Evolutionary conservation across 2,797 vertebrate genomes (phyloP).

Genomic region (Sebastes nivosus): DNA sequence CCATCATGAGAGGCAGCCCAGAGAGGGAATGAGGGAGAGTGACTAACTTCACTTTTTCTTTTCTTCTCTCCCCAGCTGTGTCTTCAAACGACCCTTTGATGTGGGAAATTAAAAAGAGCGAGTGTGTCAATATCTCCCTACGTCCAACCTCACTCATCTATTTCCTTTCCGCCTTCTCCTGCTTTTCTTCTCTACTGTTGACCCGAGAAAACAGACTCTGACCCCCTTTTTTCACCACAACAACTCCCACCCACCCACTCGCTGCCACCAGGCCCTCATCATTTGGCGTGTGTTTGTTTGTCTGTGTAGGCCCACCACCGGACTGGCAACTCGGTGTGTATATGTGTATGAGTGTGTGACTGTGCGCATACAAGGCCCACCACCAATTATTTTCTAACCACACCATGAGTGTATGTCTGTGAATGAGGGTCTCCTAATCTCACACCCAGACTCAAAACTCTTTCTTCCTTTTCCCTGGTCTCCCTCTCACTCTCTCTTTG

Average conservation of each 20-base stretch:
- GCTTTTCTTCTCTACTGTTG: constrained; percentile 75
- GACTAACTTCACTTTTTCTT: constrained; percentile 90
- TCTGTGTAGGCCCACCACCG: constrained; percentile 65
- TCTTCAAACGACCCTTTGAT: constrained; percentile 88
- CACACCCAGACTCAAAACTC: constrained; percentile 68
- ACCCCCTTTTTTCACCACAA: constrained; percentile 67
- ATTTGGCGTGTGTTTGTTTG: constrained; percentile 70
- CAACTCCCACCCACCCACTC: constrained; percentile 63
- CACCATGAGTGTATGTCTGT: constrained; percentile 80
- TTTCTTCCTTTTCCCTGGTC: constrained; percentile 55
- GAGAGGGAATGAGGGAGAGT: constrained; percentile 82
- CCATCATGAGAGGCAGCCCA: constrained; percentile 77
- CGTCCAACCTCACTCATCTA: constrained; percentile 82
- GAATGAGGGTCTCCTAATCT: constrained; percentile 79
- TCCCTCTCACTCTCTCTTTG: constrained; percentile 2
- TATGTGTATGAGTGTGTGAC: constrained; percentile 60
- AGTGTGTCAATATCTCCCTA: constrained; percentile 88
- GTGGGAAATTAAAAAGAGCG: constrained; percentile 86
- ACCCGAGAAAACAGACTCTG: constrained; percentile 75
- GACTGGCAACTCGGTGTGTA: constrained; percentile 68
- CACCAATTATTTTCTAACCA: constrained; percentile 79
- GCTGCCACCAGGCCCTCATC: constrained; percentile 57
- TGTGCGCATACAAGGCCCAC: constrained; percentile 62
- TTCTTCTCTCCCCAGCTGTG: constrained; percentile 89
- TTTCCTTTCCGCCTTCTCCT: constrained; percentile 63